A percentile compares a stretch with the other conserved stretches of the same genome.
Conservation (phyloP, 2,113 vertebrate genomes). For the Amia ocellicauda region DNA sequence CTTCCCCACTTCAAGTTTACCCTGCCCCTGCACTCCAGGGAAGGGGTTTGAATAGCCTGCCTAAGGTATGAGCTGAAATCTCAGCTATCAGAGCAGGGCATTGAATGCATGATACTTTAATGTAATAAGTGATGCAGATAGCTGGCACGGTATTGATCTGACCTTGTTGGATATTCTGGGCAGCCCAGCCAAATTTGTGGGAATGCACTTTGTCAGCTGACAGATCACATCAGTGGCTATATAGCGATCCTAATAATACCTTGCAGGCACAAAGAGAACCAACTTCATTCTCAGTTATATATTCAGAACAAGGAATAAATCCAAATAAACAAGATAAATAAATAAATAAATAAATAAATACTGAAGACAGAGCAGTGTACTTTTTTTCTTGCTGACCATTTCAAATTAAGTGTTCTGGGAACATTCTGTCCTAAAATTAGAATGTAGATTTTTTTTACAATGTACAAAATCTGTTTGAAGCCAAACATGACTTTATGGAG, state of each 20-base stretch:
- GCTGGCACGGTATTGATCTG: not conserved
- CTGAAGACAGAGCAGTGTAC: too few species aligned
- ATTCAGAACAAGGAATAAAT: not conserved
- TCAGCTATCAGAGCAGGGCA: not conserved
- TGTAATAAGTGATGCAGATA: not conserved
- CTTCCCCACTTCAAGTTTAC: too few species aligned
- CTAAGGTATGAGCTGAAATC: not conserved
- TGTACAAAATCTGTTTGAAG: too few species aligned
- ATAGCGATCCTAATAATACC: not conserved
- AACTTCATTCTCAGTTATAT: not conserved
- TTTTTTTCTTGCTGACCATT: too few species aligned
- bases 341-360: too few species aligned
- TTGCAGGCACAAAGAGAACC: not conserved
- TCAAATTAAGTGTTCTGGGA: too few species aligned
- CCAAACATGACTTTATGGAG: too few species aligned
- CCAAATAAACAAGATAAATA: too few species aligned
- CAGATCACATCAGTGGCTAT: not conserved
- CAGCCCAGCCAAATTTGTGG: not conserved
- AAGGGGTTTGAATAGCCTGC: too few species aligned
- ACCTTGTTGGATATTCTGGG: not conserved
- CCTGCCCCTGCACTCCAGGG: too few species aligned
- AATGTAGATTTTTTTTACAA: too few species aligned
- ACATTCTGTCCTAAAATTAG: too few species aligned
- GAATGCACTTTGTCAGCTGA: constrained; percentile 2
- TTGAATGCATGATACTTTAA: not conserved